Conservation (phyloP, 2,888 invertebrate species). For the Isotomurus palustris region DNA sequence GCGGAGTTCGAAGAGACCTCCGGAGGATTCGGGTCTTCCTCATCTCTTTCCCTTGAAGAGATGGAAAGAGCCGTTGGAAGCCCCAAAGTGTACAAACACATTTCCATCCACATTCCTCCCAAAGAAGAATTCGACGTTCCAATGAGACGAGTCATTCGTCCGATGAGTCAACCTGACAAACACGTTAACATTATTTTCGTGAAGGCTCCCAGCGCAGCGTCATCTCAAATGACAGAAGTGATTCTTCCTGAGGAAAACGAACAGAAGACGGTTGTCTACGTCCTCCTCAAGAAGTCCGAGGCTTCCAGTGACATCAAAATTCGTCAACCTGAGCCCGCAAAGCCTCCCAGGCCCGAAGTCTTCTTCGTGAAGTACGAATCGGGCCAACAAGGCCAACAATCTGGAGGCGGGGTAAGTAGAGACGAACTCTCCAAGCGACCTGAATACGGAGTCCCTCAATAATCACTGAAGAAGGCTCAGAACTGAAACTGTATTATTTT, state of each 20-base stretch:
- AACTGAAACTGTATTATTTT: too few relatives aligned
- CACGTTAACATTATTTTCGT: slow-evolving; percentile 90
- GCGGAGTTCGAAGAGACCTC: too few relatives aligned
- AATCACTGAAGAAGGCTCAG: too few relatives aligned
- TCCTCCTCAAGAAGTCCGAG: slow-evolving; percentile 80
- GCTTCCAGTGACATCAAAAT: slow-evolving; percentile 73
- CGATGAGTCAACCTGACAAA: slow-evolving; percentile 69
- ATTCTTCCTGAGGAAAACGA: slow-evolving; percentile 67
- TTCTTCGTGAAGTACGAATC: slow-evolving; percentile 75
- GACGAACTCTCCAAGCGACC: too few relatives aligned
- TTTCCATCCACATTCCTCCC: slow-evolving; percentile 86
- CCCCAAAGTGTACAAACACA: slow-evolving; percentile 68
- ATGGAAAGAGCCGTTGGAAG: background rate
- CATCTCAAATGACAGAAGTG: slow-evolving; percentile 73
- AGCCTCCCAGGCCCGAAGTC: slow-evolving; percentile 81
- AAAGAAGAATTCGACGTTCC: slow-evolving; percentile 66
- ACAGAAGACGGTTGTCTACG: slow-evolving; percentile 83
- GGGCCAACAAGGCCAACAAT: background rate
- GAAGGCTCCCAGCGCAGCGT: slow-evolving; percentile 65
- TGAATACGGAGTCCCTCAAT: too few relatives aligned
- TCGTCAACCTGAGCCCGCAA: slow-evolving; percentile 70
- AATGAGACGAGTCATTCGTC: slow-evolving; percentile 59
- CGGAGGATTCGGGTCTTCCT: too few relatives aligned
- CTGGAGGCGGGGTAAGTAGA: background rate
- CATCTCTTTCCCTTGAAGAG: background rate